Conservation (phyloP, 2,797 vertebrate genomes). For the Oceanodroma leucorhoa region DNA sequence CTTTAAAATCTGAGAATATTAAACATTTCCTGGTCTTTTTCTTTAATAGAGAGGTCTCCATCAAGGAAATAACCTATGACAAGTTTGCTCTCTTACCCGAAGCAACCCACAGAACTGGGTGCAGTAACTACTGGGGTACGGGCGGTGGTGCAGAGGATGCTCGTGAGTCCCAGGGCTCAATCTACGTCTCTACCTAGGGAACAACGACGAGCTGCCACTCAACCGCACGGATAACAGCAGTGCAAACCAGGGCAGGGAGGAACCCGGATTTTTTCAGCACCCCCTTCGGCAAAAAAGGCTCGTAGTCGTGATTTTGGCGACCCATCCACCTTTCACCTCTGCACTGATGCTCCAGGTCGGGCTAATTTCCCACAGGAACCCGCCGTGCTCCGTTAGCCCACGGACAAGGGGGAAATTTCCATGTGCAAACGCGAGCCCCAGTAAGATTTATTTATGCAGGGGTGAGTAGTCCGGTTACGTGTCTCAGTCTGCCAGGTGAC, state of each 20-base stretch:
- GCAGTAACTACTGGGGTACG: not conserved
- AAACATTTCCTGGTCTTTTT: not conserved
- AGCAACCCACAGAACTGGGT: not conserved
- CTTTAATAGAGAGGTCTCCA: not conserved
- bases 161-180: not conserved
- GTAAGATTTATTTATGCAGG: not conserved
- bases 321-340: not conserved
- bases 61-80: not conserved
- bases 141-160: not conserved
- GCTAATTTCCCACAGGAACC: not conserved
- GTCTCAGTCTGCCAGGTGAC: conserved; percentile 41
- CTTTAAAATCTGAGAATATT: not conserved
- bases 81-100: accelerated
- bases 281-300: not conserved
- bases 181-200: not conserved
- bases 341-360: not conserved
- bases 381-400: accelerated
- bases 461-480: not conserved
- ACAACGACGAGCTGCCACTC: accelerated
- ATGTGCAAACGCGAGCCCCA: not conserved
- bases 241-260: not conserved
- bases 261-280: not conserved
- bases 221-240: accelerated
- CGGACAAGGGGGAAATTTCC: not conserved
- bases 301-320: accelerated